Base-by-base conservation (phyloP, 2,888 invertebrate species). In the Papilio protenor region DNA sequence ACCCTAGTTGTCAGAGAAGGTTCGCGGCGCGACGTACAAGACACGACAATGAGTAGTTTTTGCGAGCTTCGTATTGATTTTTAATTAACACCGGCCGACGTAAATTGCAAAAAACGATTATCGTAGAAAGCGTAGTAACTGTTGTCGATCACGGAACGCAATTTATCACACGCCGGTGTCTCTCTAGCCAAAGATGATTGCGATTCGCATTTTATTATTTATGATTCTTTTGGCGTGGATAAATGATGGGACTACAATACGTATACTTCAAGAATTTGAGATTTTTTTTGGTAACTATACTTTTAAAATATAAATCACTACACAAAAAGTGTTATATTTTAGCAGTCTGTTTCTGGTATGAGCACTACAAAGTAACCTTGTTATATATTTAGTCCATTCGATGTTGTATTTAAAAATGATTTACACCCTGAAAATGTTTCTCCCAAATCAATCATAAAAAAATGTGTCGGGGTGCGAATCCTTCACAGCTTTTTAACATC, bases 11-110 rank as follows among this genome's bases (percentile, higher is more conserved):
- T 69, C 73, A 8, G 78, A 64, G 75, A 78, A 59, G 33, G 66
- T n/a, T 73, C 72, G 75, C 33, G 64, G 76, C 76, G 73, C 78
- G 73, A 78, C 76, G 73, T 47, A 69, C 72, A 72, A 49, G 84
- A 83, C 83, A 81, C 85, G 85, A 89, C 81, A 79, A 80, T 77
- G 78, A 78, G 81, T 78, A 81, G 79, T 82, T 82, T 82, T 82
- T 81, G 82, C 81, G 80, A 61, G 72, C 75, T 47, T 81, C 82
- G 81, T 92, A 92, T 92, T 91, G 92, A 90, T 91, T 91, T 90
- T 90, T 91, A 92, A 92, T 92, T 91, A 91, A 87, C 87, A 84
- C 85, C 83, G 84, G 81, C 81, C 80, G 81, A 79, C 73, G 81
- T 81, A 81, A 79, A 79, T 78, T 79, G 76, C 79, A 77, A 81